These are phyloP conservation scores for Paramisgurnus dabryanus DNA, from an alignment of 2,113 vertebrate genomes.

Conservation along the genomic window DNA sequence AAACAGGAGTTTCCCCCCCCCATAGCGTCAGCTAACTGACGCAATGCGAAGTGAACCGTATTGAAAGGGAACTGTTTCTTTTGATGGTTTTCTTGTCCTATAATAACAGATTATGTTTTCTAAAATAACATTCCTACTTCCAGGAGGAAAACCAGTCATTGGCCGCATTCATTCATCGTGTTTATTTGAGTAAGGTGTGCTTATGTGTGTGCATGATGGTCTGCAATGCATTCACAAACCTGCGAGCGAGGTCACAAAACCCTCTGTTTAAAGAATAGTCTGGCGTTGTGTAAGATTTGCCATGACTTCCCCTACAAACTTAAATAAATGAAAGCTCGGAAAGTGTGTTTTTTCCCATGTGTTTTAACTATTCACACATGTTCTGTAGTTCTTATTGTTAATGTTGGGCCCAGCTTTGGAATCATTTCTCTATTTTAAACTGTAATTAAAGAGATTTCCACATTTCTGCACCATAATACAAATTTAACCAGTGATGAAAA, in stretches of 20 bases:
- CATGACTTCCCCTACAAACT: conserved; percentile 34
- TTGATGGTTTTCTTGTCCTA: neutral
- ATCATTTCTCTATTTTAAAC: conserved; percentile 45
- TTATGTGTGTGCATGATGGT: conserved; percentile 3
- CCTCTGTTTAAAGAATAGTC: conserved; percentile 39
- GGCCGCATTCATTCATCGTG: conserved; percentile 1
- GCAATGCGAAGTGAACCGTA: no score
- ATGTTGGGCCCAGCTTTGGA: conserved; percentile 31
- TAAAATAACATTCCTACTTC: conserved; percentile 22
- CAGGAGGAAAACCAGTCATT: conserved; percentile 18
- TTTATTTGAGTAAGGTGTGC: conserved; percentile 35
- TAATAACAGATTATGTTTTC: conserved; percentile 10
- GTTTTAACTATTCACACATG: conserved; percentile 42
- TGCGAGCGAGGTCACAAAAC: conserved; percentile 17
- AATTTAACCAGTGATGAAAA: neutral
- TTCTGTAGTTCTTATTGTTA: conserved; percentile 33
- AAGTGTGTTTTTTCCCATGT: conserved; percentile 24
- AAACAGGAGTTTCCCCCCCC: no score
- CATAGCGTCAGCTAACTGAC: no score
- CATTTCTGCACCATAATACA: conserved; percentile 26
- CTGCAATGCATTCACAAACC: conserved; percentile 26
- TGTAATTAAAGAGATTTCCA: conserved; percentile 37
- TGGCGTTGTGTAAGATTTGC: conserved; percentile 16
- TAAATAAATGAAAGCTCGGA: conserved; percentile 22
- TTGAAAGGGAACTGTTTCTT: no score